These are phyloP conservation scores for Drosophila multiciliata DNA, from an alignment of 2,888 invertebrate species.

Conservation along the genomic window DNA sequence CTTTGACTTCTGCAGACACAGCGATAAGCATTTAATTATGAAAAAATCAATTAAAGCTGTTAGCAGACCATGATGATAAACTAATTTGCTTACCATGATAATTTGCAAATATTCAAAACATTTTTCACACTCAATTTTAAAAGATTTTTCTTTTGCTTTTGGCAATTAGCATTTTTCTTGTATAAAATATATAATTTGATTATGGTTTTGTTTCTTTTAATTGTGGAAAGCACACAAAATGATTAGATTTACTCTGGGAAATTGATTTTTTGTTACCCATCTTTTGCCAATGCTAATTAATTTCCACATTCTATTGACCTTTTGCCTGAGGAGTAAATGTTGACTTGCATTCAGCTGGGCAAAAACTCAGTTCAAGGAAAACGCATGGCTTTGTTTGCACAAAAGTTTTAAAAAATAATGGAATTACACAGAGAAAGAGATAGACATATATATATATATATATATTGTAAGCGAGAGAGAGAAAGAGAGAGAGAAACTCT, in stretches of 20 bases:
- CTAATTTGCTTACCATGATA: background rate
- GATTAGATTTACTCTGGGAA: background rate
- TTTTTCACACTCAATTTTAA: background rate
- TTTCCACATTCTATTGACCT: conserved; percentile 1
- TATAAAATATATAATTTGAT: background rate
- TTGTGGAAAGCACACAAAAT: background rate
- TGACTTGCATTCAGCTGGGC: conserved; percentile 9
- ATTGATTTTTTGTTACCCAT: conserved; percentile 1
- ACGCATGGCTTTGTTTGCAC: conserved; percentile 29
- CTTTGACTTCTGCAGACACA: background rate
- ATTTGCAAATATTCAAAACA: background rate
- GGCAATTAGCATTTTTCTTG: background rate
- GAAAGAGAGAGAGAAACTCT: background rate
- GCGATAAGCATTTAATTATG: background rate
- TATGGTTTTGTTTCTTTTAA: background rate
- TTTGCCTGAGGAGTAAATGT: background rate
- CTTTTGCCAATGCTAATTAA: conserved; percentile 1
- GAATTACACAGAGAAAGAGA: background rate
- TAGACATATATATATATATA: no score
- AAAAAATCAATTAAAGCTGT: conserved; percentile 1
- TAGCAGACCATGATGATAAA: background rate
- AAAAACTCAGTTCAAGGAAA: conserved; percentile 19
- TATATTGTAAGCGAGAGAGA: background rate
- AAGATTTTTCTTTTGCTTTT: background rate
- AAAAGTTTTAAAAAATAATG: conserved; percentile 24